phyloP scores from a whole-genome alignment of 2,888 invertebrate species.

The Troides aeacus region DNA sequence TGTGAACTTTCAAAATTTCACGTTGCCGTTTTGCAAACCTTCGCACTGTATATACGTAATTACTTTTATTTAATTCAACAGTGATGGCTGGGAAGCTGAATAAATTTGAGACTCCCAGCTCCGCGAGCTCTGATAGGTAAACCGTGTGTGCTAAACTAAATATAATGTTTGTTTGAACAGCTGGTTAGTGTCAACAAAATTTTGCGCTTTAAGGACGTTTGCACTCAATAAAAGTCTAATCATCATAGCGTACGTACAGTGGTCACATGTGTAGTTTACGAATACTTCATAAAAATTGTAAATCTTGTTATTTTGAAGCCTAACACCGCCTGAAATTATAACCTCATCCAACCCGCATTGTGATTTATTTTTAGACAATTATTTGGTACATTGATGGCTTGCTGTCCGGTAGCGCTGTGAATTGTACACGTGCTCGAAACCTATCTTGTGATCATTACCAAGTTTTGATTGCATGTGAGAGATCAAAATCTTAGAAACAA shows the following conservation, averaged over 20 bases:
- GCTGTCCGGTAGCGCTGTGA: constrained; percentile 53
- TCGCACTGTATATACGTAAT: constrained; percentile 9
- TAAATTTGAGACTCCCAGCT: constrained; percentile 91
- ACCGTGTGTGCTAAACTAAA: constrained; percentile 59
- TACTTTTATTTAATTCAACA: constrained; percentile 41
- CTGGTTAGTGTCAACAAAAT: constrained; percentile 66
- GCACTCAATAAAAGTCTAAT: constrained; percentile 57
- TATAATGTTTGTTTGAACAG: constrained; percentile 72
- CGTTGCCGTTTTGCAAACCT: constrained; percentile 30
- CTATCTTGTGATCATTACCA: constrained; percentile 43
- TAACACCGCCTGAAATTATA: constrained; percentile 56
- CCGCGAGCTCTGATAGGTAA: constrained; percentile 95
- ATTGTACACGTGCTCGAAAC: constrained; percentile 60
- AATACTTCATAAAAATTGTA: constrained; percentile 44
- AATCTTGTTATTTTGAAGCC: constrained; percentile 40
- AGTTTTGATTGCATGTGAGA: constrained; percentile 44
- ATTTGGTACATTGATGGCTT: constrained; percentile 70
- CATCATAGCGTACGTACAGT: constrained; percentile 48
- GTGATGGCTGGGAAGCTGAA: constrained; percentile 78
- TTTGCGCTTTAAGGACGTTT: constrained; percentile 46
- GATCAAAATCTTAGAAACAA: constrained; percentile 45
- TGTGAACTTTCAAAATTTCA: constrained; percentile 46
- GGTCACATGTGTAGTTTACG: constrained; percentile 51
- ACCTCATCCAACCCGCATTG: constrained; percentile 67
- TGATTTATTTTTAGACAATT: constrained; percentile 75